These are phyloP conservation scores for Marmota flaviventris DNA, from an alignment of 2,113 vertebrate genomes.

Conservation along the genomic window DNA sequence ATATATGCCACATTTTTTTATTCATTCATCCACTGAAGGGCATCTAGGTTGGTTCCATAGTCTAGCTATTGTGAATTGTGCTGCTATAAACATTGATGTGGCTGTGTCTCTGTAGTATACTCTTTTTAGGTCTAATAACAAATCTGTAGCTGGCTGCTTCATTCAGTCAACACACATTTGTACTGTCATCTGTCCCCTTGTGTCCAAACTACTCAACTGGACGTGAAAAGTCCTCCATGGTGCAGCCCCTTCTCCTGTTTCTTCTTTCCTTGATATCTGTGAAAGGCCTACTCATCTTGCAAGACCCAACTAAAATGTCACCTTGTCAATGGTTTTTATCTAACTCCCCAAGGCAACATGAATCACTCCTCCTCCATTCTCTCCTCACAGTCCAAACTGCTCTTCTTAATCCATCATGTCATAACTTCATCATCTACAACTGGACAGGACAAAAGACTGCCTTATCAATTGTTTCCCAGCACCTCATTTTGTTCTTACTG, in stretches of 20 bases:
- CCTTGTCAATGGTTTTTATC: neutral
- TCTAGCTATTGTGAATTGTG: too few relatives aligned
- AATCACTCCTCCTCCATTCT: slow-evolving; percentile 37
- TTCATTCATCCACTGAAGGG: too few relatives aligned
- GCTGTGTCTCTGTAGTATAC: too few relatives aligned
- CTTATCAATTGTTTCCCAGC: neutral
- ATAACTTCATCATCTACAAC: neutral
- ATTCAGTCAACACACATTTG: neutral
- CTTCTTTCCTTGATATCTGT: neutral
- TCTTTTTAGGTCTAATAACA: neutral
- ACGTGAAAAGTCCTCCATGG: slow-evolving; percentile 8
- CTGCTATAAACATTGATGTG: too few relatives aligned
- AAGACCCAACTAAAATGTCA: slow-evolving; percentile 34
- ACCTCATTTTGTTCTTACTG: neutral
- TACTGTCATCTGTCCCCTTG: neutral
- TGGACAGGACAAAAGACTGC: neutral
- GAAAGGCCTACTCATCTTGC: slow-evolving; percentile 1
- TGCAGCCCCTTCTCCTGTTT: neutral
- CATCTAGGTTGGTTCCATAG: too few relatives aligned
- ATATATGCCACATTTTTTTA: too few relatives aligned
- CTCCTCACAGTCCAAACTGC: neutral
- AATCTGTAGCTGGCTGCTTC: neutral
- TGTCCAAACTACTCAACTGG: neutral
- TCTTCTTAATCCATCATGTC: neutral
- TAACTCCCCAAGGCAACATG: neutral